phyloP scores from a whole-genome alignment of 2,888 invertebrate species.

The Papilio protenor region DNA sequence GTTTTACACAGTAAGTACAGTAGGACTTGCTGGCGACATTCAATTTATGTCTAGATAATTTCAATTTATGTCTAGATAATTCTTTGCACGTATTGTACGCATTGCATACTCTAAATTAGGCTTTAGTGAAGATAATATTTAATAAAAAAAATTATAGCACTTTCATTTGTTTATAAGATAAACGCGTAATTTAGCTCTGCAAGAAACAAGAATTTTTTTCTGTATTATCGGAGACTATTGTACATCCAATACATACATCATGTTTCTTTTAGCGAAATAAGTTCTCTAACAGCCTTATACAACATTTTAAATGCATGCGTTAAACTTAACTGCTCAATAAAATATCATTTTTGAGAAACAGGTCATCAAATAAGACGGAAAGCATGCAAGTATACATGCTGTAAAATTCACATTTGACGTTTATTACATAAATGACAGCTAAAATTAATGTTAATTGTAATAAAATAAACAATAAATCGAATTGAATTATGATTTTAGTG shows the following conservation, averaged over 20 bases:
- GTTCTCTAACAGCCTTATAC: not conserved
- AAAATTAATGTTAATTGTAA: not conserved
- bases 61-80: not conserved
- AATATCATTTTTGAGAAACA: constrained; percentile 9
- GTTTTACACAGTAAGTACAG: not conserved
- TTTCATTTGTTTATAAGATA: too few species aligned
- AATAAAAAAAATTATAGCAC: not conserved
- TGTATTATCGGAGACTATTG: not conserved
- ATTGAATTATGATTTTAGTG: not conserved
- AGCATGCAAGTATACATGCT: not conserved
- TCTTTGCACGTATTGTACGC: too few species aligned
- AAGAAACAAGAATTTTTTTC: not conserved
- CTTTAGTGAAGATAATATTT: too few species aligned
- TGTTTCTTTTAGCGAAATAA: not conserved
- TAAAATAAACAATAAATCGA: constrained; percentile 3
- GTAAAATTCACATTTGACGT: constrained; percentile 12
- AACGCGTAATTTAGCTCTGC: too few species aligned
- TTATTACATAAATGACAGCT: constrained; percentile 19
- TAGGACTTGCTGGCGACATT: not conserved
- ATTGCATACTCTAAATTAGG: too few species aligned
- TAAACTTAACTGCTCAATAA: not conserved
- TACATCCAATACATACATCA: not conserved
- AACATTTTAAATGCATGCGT: not conserved
- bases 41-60: not conserved
- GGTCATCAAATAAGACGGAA: constrained; percentile 6